phyloP scores from a whole-genome alignment of 30 jellyfish, hydroid and myxozoan genomes.

The Clytia hemisphaerica region DNA sequence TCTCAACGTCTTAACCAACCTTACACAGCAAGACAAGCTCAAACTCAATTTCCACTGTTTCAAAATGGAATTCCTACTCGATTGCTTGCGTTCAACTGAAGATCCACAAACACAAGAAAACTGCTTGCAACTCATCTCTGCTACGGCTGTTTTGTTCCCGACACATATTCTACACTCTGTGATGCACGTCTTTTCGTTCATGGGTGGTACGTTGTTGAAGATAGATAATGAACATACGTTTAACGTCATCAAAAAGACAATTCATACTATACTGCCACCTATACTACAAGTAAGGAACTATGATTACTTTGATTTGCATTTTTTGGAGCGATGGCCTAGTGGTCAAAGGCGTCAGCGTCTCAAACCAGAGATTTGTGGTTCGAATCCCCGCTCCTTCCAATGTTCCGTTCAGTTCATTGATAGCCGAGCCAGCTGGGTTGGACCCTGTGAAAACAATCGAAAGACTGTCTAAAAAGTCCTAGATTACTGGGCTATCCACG shows the following conservation, averaged over 20 bases:
- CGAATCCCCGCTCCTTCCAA: too few relatives aligned
- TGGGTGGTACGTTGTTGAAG: slow-evolving; percentile 77
- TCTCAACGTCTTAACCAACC: slow-evolving; percentile 6
- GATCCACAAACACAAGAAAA: slow-evolving; percentile 84
- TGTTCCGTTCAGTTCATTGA: too few relatives aligned
- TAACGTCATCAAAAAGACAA: slow-evolving; percentile 64
- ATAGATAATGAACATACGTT: slow-evolving; percentile 81
- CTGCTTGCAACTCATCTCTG: slow-evolving; percentile 64
- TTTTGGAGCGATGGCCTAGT: too few relatives aligned
- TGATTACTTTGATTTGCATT: too few relatives aligned
- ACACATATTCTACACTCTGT: slow-evolving; percentile 74
- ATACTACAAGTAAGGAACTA: slow-evolving; percentile 49
- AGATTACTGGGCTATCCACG: too few relatives aligned
- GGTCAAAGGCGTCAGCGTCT: too few relatives aligned
- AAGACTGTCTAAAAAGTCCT: too few relatives aligned
- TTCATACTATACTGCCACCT: slow-evolving; percentile 73
- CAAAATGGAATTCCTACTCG: slow-evolving; percentile 51
- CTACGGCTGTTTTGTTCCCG: slow-evolving; percentile 73
- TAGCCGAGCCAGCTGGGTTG: too few relatives aligned
- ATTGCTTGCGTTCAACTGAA: slow-evolving; percentile 57
- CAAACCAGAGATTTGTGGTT: too few relatives aligned
- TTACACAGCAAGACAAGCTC: background rate
- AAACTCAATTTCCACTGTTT: slow-evolving; percentile 42
- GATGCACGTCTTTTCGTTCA: slow-evolving; percentile 82
- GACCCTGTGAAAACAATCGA: too few relatives aligned